Conservation (phyloP, 2,797 vertebrate genomes). For the Pseudomugil tenellus region DNA sequence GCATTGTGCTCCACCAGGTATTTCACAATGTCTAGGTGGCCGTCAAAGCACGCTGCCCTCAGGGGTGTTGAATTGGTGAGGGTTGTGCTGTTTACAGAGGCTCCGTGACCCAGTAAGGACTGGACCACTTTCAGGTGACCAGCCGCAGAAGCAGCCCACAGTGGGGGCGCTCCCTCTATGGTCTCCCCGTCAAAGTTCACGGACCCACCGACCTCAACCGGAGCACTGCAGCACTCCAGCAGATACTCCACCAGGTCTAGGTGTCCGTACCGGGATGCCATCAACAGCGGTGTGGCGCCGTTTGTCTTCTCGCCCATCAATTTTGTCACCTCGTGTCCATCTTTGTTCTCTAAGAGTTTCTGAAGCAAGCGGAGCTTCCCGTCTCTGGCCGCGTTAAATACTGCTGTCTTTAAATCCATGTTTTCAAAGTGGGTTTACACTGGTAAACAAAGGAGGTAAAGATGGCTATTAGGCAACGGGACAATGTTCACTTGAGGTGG, state of each 20-base stretch:
- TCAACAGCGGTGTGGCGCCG: conserved; percentile 93
- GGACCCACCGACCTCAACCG: conserved; percentile 93
- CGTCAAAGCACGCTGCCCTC: conserved; percentile 96
- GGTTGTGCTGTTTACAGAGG: conserved; percentile 97
- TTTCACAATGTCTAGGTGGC: conserved; percentile 95
- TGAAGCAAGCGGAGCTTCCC: conserved; percentile 96
- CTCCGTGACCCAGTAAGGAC: conserved; percentile 93
- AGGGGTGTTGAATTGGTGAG: conserved; percentile 96
- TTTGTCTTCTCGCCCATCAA: conserved; percentile 95
- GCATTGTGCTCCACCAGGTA: conserved; percentile 98
- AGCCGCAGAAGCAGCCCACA: conserved; percentile 96
- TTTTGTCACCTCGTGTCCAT: conserved; percentile 89
- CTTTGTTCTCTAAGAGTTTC: conserved; percentile 96
- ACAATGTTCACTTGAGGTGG: background rate
- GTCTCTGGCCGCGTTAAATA: conserved; percentile 96
- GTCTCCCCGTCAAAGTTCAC: conserved; percentile 99
- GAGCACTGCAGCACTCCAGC: conserved; percentile 92
- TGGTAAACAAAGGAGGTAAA: background rate
- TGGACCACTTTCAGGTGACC: conserved; percentile 97
- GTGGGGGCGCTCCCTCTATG: conserved; percentile 94
- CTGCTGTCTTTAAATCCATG: conserved; percentile 99
- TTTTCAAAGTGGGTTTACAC: background rate
- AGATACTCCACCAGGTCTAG: conserved; percentile 96
- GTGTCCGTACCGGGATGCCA: conserved; percentile 95
- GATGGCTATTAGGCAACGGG: background rate